phyloP scores from a whole-genome alignment of 2,797 vertebrate genomes.

The Anniella stebbinsi region DNA sequence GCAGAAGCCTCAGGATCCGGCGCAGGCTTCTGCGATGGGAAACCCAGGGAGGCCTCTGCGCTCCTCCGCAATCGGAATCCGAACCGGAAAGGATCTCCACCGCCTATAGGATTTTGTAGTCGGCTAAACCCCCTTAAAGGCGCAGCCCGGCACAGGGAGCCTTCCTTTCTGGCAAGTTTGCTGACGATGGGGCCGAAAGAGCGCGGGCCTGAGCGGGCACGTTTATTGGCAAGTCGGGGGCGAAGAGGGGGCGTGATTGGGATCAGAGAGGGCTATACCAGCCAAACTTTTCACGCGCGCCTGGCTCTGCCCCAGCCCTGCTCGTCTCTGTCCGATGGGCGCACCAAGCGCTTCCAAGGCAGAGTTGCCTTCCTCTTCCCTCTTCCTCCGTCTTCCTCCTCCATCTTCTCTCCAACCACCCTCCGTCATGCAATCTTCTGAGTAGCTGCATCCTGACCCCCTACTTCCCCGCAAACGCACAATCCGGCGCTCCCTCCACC shows the following conservation, averaged over 20 bases:
- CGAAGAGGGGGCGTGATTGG: neutral
- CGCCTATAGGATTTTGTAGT: no score
- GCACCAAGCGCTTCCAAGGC: accelerated
- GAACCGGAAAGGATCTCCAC: neutral
- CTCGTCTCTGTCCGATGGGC: neutral
- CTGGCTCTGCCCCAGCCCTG: neutral
- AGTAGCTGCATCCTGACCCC: slow-evolving; percentile 54
- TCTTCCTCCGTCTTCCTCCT: neutral
- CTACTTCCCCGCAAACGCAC: no score
- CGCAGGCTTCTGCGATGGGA: neutral
- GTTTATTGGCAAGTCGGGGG: neutral
- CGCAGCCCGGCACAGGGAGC: no score
- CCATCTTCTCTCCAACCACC: slow-evolving; percentile 7
- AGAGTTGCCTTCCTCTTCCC: slow-evolving; percentile 1
- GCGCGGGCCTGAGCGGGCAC: neutral
- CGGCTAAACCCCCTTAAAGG: neutral
- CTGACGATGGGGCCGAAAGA: neutral
- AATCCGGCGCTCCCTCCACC: neutral
- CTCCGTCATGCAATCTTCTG: slow-evolving; percentile 58
- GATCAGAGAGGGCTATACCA: no score
- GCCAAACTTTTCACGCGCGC: no score
- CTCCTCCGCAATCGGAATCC: neutral
- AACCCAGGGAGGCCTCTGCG: neutral
- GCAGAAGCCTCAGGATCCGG: neutral
- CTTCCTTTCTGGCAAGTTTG: neutral